phyloP scores from a whole-genome alignment of 2,113 vertebrate species.

The Typhlomys cinereus region DNA sequence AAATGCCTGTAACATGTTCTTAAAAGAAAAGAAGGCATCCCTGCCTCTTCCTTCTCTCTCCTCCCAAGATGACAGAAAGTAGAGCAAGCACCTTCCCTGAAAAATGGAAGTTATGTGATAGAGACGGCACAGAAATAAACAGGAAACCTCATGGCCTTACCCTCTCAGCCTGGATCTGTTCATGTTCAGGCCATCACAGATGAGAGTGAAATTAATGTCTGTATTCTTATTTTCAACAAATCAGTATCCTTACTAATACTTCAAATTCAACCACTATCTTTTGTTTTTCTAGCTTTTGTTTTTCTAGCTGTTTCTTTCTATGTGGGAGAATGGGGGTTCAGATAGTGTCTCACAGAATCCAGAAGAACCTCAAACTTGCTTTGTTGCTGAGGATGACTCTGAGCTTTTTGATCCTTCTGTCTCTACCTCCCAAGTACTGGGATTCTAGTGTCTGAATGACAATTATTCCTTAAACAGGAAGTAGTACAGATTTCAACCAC shows the following conservation, averaged over 20 bases:
- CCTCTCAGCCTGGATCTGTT: neutral
- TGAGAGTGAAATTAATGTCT: neutral
- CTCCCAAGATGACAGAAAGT: neutral
- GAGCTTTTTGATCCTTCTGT: neutral
- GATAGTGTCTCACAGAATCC: neutral
- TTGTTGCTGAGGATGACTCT: neutral
- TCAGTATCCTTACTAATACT: neutral
- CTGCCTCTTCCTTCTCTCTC: neutral
- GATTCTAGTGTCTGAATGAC: neutral
- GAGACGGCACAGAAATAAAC: neutral
- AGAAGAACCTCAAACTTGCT: neutral
- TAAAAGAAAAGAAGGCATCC: neutral
- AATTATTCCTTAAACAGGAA: neutral
- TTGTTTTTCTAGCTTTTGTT: neutral
- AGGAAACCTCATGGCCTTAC: neutral
- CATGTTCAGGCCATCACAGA: neutral
- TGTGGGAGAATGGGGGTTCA: too few species aligned
- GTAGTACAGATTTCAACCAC: neutral
- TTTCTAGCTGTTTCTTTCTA: neutral
- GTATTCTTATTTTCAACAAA: neutral
- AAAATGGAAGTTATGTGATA: neutral
- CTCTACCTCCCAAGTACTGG: neutral
- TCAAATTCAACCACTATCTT: neutral
- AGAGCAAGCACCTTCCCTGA: neutral
- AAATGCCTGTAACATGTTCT: neutral